Percentiles rank a stretch among this genome's conserved stretches.
Conservation (phyloP, 2,888 invertebrate species). For the Artemia sinica region DNA sequence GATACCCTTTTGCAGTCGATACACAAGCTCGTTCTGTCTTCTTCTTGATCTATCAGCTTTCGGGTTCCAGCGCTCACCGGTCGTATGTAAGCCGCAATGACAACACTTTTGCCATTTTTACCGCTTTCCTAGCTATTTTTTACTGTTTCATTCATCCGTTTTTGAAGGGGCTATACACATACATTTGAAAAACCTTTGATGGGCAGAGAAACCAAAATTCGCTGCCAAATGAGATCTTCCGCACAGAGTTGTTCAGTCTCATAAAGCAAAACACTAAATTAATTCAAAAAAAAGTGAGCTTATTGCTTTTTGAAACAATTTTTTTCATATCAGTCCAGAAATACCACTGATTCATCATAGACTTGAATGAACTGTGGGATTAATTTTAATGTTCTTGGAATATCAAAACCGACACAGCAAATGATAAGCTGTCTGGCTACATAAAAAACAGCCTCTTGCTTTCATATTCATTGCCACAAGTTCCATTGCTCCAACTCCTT, state of each 20-base stretch:
- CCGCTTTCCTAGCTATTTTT: slow-evolving; percentile 50
- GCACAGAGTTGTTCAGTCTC: slow-evolving; percentile 2
- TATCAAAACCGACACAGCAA: slow-evolving; percentile 38
- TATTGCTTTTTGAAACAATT: not conserved
- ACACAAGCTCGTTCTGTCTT: slow-evolving; percentile 94
- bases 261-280: too few species aligned
- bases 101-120: slow-evolving; percentile 90
- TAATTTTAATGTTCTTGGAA: slow-evolving; percentile 32
- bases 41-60: slow-evolving; percentile 58
- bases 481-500: slow-evolving; percentile 41
- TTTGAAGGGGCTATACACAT: slow-evolving; percentile 96
- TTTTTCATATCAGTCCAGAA: not conserved
- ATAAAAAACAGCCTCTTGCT: slow-evolving; percentile 39
- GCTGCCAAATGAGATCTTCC: slow-evolving; percentile 44
- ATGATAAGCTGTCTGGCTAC: slow-evolving; percentile 40
- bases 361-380: not conserved
- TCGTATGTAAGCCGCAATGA: slow-evolving; percentile 96
- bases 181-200: slow-evolving; percentile 97
- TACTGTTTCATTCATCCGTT: slow-evolving; percentile 45
- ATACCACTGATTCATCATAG: not conserved
- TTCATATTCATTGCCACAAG: slow-evolving; percentile 43
- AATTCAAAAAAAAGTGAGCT: too few species aligned
- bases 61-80: slow-evolving; percentile 93
- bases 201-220: slow-evolving; percentile 99
- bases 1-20: slow-evolving; percentile 87